Base-by-base conservation (phyloP, 2,797 vertebrate species). In the Brachyrhaphis roseni region DNA sequence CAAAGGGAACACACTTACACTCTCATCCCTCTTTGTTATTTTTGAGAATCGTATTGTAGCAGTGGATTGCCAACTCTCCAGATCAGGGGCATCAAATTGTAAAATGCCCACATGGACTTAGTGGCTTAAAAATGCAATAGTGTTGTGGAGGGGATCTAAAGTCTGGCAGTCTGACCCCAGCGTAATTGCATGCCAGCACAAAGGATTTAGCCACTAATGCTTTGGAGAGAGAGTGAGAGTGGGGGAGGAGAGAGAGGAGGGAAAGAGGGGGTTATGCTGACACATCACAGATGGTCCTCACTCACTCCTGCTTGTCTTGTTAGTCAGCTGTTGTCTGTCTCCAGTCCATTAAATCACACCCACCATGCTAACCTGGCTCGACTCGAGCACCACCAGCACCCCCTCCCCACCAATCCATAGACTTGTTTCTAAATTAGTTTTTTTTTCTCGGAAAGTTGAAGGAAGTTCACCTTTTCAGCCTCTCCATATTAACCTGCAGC, bases 191-290 rank as follows among this genome's bases (percentile, higher is more conserved):
- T 93, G 94, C 93, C 94, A 93, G 93, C 94, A 93, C 90, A 94
- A 95, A 95, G 93, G 95, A 95, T 94, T 95, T 95, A 90, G 90
- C 88, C 87, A 78, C 89, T 95, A 95, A 95, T 95, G 93, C 93
- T 93, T 92, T 85, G 82, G 31, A 43, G 45, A 59, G 57, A 76
- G 55, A 90, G 87, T 86, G 86, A 89, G 88, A 79, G 91, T 59
- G 45, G 49, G 31, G 23, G 8, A 62, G 36, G 28, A 13, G 28
- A 5, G 39, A n/a, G 11, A 26, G 39, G 34, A 68, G 57, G 74
- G 81, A 82, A 75, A 76, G 57, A 77, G 74, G 86, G 79, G 84
- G 68, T 45, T 81, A 71, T 93, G 94, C 91, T 91, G 93, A 95
- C 90, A 66, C 92, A 92, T 94, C 92, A 89, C 93, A 93, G 93